Evolutionary conservation across 2,888 invertebrate species (phyloP), one percentile per base, ranked within the genome.

Genomic region (Ptychoptera contaminata): DNA sequence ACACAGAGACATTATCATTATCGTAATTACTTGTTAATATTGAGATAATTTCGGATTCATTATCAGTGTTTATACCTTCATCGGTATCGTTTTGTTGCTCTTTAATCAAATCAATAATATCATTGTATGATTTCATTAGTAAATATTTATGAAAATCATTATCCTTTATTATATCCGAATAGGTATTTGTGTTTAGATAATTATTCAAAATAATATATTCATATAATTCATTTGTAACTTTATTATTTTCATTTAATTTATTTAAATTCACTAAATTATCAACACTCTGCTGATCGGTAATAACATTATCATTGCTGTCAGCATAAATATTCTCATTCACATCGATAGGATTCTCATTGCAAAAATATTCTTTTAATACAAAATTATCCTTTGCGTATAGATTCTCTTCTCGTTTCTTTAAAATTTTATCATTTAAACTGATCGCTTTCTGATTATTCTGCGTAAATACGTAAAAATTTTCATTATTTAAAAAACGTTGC

Each of bases 131-230:
- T 44, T 65, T 65, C 36, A 61, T 58, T 37, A 60, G 56, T 29
- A 65, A 49, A 51, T 65, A 64, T 11, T 60, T 56, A 48, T 61
- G 62, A 41, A 65, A 65, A 37, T 62, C 60, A 0, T 50, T 53
- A 48, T 65, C 64, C 47, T 63, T 62, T 40, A 62, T 60, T 40
- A 65, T 65, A 34, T 64, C 64, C 2, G 64, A 61, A 46, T 63
- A 64, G 1, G 62, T 61, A 51, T 63, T 63, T n/a, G 59, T 59
- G 46, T 65, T 63, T 31, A 65, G 52, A 44, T 65, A 65, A 43
- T 65, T 61, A 47, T 63, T 61, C 16, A 65, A 55, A 43, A 64
- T 49, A 12, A 59, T 58, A 51, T 60, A 61, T 46, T 65, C 65
- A n/a, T 60, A 40, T 0, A 62, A 61, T 47, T 62, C 63, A 51